phyloP scores from a whole-genome alignment of 2,113 vertebrate species.

The Corvus moneduloides region DNA sequence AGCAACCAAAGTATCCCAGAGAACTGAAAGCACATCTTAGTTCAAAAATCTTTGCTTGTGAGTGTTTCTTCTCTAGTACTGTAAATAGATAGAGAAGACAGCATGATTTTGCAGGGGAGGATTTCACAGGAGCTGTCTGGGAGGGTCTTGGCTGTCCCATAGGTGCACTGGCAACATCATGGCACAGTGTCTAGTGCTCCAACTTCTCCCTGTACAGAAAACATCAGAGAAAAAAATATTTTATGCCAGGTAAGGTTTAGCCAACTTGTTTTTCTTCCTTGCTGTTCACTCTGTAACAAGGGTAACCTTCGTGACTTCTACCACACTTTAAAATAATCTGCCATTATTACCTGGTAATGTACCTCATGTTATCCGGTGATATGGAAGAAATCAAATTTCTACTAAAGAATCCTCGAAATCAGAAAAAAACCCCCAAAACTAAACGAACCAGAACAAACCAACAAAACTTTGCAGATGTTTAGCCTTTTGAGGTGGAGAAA shows the following conservation, averaged over 20 bases:
- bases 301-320: not conserved
- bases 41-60: not conserved
- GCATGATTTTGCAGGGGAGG: not conserved
- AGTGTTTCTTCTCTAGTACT: not conserved
- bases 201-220: not conserved
- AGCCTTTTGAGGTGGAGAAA: not conserved
- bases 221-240: not conserved
- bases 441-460: too few relatives aligned
- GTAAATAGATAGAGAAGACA: not conserved
- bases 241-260: not conserved
- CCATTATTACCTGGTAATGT: not conserved
- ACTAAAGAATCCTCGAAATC: not conserved
- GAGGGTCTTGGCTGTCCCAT: not conserved
- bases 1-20: not conserved
- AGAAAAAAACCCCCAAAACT: not conserved
- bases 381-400: not conserved
- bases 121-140: not conserved
- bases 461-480: not conserved
- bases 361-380: not conserved
- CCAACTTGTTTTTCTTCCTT: not conserved
- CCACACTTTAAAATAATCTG: not conserved
- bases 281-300: not conserved
- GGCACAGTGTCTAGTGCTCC: not conserved
- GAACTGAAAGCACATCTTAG: not conserved
- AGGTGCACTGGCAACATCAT: not conserved